A percentile compares a stretch with the other conserved stretches of the same genome.
These are phyloP conservation scores for Argyrosomus regius DNA, from an alignment of 2,797 vertebrate species.

Conservation along the genomic window DNA sequence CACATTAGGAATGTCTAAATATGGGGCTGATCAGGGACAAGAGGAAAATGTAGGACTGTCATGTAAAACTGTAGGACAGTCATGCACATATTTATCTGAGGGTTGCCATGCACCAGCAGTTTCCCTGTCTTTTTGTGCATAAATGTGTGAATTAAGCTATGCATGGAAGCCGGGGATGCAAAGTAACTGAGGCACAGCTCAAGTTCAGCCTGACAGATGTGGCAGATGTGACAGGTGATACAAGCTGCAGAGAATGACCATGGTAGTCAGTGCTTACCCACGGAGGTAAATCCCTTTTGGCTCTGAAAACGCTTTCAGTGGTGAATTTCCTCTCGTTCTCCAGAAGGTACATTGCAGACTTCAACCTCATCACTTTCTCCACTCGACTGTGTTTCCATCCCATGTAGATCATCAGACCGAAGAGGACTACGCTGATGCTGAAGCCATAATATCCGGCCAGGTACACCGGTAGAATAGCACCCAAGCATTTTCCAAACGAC, in stretches of 20 bases:
- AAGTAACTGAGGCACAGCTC: slow-evolving; percentile 7
- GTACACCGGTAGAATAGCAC: slow-evolving; percentile 86
- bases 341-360: slow-evolving; percentile 84
- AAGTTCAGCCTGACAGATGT: slow-evolving; percentile 31
- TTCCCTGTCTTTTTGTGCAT: too few species aligned
- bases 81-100: not conserved
- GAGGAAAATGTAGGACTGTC: slow-evolving; percentile 4
- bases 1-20: slow-evolving; percentile 75
- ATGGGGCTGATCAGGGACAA: slow-evolving; percentile 53
- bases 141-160: not conserved
- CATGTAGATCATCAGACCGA: slow-evolving; percentile 85
- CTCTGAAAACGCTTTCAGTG: slow-evolving; percentile 72
- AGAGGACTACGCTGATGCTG: slow-evolving; percentile 82
- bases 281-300: slow-evolving; percentile 82
- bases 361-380: slow-evolving; percentile 81
- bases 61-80: slow-evolving; percentile 8
- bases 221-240: slow-evolving; percentile 34
- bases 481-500: slow-evolving; percentile 86
- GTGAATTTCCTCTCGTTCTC: slow-evolving; percentile 84
- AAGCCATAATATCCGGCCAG: slow-evolving; percentile 88
- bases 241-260: slow-evolving; percentile 21
- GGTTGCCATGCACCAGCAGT: not conserved
- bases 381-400: slow-evolving; percentile 86
- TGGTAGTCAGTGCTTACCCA: slow-evolving; percentile 81
- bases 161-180: not conserved